Conservation (phyloP, 2,888 invertebrate genomes). For the Aphodius granarius region DNA sequence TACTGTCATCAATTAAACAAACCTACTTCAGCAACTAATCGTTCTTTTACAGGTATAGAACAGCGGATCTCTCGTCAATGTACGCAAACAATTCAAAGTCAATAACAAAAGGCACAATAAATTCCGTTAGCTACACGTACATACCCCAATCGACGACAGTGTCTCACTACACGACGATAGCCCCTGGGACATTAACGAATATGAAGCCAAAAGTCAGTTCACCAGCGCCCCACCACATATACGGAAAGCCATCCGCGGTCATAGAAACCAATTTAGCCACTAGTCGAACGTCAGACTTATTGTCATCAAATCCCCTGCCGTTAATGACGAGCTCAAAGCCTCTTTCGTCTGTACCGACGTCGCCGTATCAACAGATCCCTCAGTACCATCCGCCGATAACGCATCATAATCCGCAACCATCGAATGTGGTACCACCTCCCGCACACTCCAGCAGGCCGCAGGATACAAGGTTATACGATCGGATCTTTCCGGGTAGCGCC, state of each 20-base stretch:
- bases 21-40: too few relatives aligned
- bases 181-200: constrained; percentile 56
- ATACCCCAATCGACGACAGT: constrained; percentile 56
- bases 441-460: constrained; percentile 55
- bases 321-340: constrained; percentile 62
- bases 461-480: constrained; percentile 42
- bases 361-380: constrained; percentile 53
- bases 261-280: constrained; percentile 60
- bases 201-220: constrained; percentile 72
- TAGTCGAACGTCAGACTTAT: constrained; percentile 44
- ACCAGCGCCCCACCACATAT: constrained; percentile 76
- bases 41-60: constrained; percentile 8
- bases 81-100: neutral
- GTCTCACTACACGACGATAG: constrained; percentile 54
- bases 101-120: constrained; percentile 1
- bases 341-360: constrained; percentile 52
- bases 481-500: constrained; percentile 42
- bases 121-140: constrained; percentile 46
- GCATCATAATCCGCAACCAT: constrained; percentile 44
- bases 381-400: constrained; percentile 54
- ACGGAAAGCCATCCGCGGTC: constrained; percentile 66
- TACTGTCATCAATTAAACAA: constrained; percentile 40
- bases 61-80: neutral
- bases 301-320: constrained; percentile 56
- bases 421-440: constrained; percentile 59